phyloP scores from a whole-genome alignment of 2,888 invertebrate genomes.

The Perithous albicinctus region DNA sequence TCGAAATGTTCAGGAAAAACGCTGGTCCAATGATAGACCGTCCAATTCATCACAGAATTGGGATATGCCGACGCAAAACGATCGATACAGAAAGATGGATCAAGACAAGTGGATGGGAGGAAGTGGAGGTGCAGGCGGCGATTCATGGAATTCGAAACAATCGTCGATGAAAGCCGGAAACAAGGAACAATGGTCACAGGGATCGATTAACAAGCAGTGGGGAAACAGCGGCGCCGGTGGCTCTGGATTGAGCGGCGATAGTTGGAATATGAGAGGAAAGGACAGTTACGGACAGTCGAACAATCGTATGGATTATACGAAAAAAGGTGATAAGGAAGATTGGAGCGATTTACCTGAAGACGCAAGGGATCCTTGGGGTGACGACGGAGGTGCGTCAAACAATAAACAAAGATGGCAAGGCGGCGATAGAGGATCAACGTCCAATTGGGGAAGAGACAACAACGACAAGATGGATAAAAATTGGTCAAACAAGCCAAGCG shows the following conservation, averaged over 20 bases:
- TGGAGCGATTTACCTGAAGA: conserved; percentile 82
- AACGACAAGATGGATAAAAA: conserved; percentile 65
- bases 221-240: conserved; percentile 30
- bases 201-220: conserved; percentile 64
- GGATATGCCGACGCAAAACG: conserved; percentile 70
- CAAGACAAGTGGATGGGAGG: conserved; percentile 70
- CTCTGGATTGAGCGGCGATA: conserved; percentile 65
- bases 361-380: conserved; percentile 83
- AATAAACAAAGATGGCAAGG: conserved; percentile 60
- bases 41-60: conserved; percentile 62
- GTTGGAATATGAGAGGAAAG: conserved; percentile 78
- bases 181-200: conserved; percentile 63
- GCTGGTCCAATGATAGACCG: conserved; percentile 67
- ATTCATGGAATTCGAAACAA: conserved; percentile 58
- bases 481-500: conserved; percentile 70
- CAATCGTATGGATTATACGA: conserved; percentile 71
- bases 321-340: conserved; percentile 78
- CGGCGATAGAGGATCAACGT: conserved; percentile 37
- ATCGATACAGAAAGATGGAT: conserved; percentile 69
- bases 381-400: conserved; percentile 71
- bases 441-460: conserved; percentile 70
- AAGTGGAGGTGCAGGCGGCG: conserved; percentile 57
- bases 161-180: conserved; percentile 30
- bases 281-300: conserved; percentile 70
- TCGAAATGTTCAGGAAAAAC: conserved; percentile 54